Percentiles rank a stretch among this genome's conserved stretches.
phyloP scores from a whole-genome alignment of 2,113 vertebrate species.

The Grallaria varia region DNA sequence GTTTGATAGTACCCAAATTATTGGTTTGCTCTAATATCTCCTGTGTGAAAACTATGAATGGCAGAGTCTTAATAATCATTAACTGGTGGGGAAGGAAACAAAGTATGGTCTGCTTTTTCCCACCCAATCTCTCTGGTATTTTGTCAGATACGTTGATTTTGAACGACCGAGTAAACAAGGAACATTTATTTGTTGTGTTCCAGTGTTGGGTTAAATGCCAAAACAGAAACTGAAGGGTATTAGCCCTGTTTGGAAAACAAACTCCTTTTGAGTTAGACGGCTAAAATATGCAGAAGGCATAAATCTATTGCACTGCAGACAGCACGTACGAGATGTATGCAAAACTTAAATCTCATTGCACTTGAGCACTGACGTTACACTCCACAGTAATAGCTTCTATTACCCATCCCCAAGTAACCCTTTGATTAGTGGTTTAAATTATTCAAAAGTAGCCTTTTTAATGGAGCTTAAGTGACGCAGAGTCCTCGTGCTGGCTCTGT shows the following conservation, averaged over 20 bases:
- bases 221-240: not conserved
- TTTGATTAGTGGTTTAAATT: constrained; percentile 50
- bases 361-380: not conserved
- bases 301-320: not conserved
- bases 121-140: not conserved
- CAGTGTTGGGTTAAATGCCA: not conserved
- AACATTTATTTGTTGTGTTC: not conserved
- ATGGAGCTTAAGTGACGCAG: constrained; percentile 16
- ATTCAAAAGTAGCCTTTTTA: constrained; percentile 51
- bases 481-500: not conserved
- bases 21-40: constrained; percentile 25
- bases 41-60: not conserved
- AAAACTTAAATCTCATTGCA: constrained; percentile 31
- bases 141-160: not conserved
- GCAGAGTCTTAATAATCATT: constrained; percentile 21
- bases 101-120: not conserved
- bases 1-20: constrained; percentile 49
- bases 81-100: not conserved
- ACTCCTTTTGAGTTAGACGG: not conserved
- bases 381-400: constrained; percentile 3
- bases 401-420: constrained; percentile 40
- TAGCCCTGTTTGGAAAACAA: not conserved
- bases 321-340: not conserved
- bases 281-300: constrained; percentile 8
- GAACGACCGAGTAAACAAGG: constrained; percentile 26